These are phyloP conservation scores for Lasioglossum marginatum DNA, from an alignment of 2,888 invertebrate genomes.

Conservation along the genomic window DNA sequence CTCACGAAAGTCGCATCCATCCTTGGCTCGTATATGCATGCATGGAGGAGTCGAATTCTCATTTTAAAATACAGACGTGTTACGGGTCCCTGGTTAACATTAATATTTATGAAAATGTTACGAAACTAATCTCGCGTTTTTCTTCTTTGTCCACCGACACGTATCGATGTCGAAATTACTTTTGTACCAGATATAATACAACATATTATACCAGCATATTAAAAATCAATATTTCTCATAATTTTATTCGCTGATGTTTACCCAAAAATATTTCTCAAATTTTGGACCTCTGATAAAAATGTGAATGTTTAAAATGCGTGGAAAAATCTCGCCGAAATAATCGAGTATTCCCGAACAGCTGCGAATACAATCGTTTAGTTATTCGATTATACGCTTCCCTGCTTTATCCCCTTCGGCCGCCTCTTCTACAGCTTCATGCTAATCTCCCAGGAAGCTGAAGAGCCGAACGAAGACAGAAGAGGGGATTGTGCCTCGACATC, in stretches of 20 bases:
- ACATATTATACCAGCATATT: neutral
- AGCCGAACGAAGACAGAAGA: conserved; percentile 62
- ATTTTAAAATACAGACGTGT: conserved; percentile 22
- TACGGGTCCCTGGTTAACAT: conserved; percentile 16
- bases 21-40: conserved; percentile 18
- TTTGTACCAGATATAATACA: neutral
- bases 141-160: neutral
- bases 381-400: conserved; percentile 75
- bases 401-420: conserved; percentile 55
- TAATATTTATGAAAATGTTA: conserved; percentile 41
- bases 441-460: conserved; percentile 76
- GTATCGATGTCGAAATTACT: neutral
- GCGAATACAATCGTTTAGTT: conserved; percentile 76
- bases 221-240: too few relatives aligned
- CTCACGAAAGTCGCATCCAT: conserved; percentile 48
- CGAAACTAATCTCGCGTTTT: neutral
- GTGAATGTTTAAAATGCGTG: neutral
- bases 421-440: conserved; percentile 68
- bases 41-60: conserved; percentile 37
- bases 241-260: too few relatives aligned
- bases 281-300: too few relatives aligned
- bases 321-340: conserved; percentile 55
- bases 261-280: too few relatives aligned
- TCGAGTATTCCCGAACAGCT: conserved; percentile 64
- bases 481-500: conserved; percentile 69